phyloP scores from a whole-genome alignment of 2,113 vertebrate genomes.

The Murina feae region DNA sequence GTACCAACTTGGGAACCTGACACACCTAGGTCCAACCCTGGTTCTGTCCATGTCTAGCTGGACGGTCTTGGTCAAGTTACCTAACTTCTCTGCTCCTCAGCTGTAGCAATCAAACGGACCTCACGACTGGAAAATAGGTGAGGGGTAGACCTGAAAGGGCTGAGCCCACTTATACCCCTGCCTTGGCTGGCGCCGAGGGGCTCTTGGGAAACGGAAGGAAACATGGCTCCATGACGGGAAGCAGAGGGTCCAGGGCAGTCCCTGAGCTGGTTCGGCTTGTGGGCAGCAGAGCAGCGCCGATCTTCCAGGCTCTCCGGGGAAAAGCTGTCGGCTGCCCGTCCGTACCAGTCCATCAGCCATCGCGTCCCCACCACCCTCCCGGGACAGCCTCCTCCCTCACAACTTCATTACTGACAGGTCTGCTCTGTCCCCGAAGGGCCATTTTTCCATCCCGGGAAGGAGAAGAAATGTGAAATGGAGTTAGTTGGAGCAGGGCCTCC shows the following conservation, averaged over 20 bases:
- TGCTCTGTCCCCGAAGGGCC: not conserved
- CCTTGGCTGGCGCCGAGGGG: not conserved
- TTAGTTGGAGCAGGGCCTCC: slow-evolving; percentile 13
- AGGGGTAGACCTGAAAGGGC: not conserved
- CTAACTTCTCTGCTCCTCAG: not conserved
- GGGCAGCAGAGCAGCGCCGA: not conserved
- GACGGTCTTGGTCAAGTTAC: not conserved
- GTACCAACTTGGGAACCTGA: not conserved
- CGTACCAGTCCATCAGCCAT: not conserved
- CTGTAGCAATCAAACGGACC: not conserved
- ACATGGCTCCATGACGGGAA: accelerated
- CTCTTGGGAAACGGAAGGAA: not conserved
- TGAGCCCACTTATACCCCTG: accelerated
- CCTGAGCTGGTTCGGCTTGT: not conserved
- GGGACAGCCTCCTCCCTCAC: not conserved
- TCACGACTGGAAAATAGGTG: not conserved
- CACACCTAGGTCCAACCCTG: not conserved
- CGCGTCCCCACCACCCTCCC: not conserved
- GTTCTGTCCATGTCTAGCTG: not conserved
- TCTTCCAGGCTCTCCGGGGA: not conserved
- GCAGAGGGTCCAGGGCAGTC: not conserved
- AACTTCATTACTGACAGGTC: slow-evolving; percentile 51
- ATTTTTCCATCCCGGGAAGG: slow-evolving; percentile 23
- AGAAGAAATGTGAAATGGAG: slow-evolving; percentile 34
- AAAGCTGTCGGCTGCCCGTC: not conserved